Evolutionary conservation across 1,140 invertebrate species (phyloP), one percentile per base, ranked within the genome.

Genomic region (Tribolium madens): DNA sequence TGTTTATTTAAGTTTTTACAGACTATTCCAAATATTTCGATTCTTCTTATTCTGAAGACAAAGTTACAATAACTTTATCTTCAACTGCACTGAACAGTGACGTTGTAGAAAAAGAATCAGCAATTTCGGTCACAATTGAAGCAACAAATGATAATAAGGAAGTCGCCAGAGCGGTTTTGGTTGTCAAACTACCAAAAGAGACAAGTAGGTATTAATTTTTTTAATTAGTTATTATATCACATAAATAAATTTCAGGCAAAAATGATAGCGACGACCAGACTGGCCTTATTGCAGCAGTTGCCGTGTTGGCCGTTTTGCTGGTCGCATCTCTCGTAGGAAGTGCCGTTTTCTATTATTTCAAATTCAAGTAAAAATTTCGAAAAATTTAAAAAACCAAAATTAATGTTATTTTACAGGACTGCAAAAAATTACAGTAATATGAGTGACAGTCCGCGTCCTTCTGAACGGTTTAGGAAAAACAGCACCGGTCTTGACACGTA

Each of bases 241-340:
- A 52, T 1, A 21, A 3, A 18, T n/a, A 10, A 10, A 14, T 75
- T 75, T 26, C 42, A 75, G 75, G 50, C 64, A 10, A 31, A 42
- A 14, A 18, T 68, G 68, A 80, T 7, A 5, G 10, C 5, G 12
- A 50, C 57, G 64, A 79, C 46, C 18, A 83, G 69, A 77, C 72
- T 46, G 84, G 82, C 26, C 78, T 81, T n/a, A 83, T 86, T 12
- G 80, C 81, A 46, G 84, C 79, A 12, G 80, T 85, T 3, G 77
- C 81, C 10, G 79, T 85, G 17, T 69, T 86, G 12, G 76, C 78
- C 3, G 76, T 78, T 2, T 12, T 85, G 12, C 69, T 85, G 31
- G 76, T 83, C 31, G 36, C 79, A 0, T 31, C 80, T 1, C 42
- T 85, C 5, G 76, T 80, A 47, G 83, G 78, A 73, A 77, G 79